Conservation (phyloP, 1,140 invertebrate genomes). For the Globodera rostochiensis region DNA sequence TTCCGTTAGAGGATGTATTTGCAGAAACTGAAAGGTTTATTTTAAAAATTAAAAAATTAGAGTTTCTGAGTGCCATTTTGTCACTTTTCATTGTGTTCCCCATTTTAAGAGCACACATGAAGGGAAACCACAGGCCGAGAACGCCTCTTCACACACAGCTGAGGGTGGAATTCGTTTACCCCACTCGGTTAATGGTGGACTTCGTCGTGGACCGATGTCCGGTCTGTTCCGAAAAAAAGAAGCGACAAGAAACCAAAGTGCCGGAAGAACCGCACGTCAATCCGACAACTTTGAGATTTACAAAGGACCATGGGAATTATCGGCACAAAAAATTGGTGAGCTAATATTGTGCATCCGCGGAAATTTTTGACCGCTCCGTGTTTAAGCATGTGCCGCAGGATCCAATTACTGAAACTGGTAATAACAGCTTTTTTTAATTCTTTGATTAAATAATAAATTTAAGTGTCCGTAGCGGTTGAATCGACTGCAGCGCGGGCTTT, state of each 20-base stretch:
- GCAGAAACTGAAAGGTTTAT: not conserved
- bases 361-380: not conserved
- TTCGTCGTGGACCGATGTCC: not conserved
- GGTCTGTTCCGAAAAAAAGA: not conserved
- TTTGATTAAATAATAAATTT: no score
- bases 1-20: not conserved
- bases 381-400: not conserved
- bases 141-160: not conserved
- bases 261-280: not conserved
- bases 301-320: not conserved
- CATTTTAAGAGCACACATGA: not conserved
- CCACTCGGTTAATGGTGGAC: not conserved
- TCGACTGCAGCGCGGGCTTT: no score
- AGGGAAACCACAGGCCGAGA: not conserved
- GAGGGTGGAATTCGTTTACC: not conserved
- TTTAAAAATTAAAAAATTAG: not conserved
- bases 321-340: not conserved
- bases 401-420: not conserved
- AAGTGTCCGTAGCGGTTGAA: no score
- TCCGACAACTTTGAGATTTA: not conserved
- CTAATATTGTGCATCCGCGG: not conserved
- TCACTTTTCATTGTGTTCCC: not conserved
- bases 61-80: not conserved
- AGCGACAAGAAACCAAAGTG: not conserved
- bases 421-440: no score